Evolutionary conservation across 2,113 vertebrate species (phyloP).

Genomic region (Carassius carassius): DNA sequence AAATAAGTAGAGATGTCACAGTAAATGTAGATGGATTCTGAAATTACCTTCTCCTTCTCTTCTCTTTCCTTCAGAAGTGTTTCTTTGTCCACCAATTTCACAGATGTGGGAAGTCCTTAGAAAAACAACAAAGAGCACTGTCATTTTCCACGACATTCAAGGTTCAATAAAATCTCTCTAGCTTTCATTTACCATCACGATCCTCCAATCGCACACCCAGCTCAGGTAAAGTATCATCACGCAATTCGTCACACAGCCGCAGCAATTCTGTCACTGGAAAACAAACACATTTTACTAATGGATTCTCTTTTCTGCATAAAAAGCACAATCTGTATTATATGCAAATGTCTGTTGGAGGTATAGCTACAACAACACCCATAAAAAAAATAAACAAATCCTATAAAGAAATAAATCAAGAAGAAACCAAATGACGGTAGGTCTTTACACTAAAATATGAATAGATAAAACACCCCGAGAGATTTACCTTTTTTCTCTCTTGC

Average conservation of each 20-base stretch:
- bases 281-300: neutral
- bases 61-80: constrained; percentile 87
- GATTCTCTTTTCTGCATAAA: neutral
- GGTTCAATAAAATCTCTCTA: neutral
- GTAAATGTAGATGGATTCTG: neutral
- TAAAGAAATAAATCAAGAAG: neutral
- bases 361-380: neutral
- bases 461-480: neutral
- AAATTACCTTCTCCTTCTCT: constrained; percentile 87
- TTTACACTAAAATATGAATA: neutral
- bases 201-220: constrained; percentile 94
- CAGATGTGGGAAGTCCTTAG: constrained; percentile 88
- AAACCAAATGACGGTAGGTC: neutral
- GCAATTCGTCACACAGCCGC: constrained; percentile 84
- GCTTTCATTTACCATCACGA: constrained; percentile 84
- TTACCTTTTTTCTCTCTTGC: constrained; percentile 89
- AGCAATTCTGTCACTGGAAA: constrained; percentile 83
- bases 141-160: neutral
- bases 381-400: neutral
- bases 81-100: constrained; percentile 91
- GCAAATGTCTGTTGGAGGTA: neutral
- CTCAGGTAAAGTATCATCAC: constrained; percentile 89
- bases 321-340: neutral
- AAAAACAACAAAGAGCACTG: constrained; percentile 1
- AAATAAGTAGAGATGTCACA: neutral